Base-by-base conservation (phyloP, 1,140 invertebrate species). In the Rhagoletis zephyria region DNA sequence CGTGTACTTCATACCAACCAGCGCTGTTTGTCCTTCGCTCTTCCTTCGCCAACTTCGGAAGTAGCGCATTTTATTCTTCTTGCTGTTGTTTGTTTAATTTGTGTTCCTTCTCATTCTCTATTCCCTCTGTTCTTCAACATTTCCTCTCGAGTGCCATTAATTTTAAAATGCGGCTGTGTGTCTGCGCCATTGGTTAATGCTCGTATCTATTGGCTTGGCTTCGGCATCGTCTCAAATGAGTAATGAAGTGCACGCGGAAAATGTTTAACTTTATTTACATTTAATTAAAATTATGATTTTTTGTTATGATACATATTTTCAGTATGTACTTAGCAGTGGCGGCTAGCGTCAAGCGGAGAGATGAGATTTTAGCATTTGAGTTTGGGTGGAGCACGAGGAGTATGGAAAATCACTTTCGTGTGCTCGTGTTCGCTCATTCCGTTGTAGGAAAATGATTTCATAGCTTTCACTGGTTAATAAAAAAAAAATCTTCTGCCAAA, bases 221-320 rank as follows among this genome's bases (percentile, higher is more conserved):
- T 56, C 4, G 70, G 16, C 16, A 45, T 40, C 10, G 6, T 56
- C 48, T 74, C 6, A 2, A 10, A 64, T 16, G 3, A 74, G 42
- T 74, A 74, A 74, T 74, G 40, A 74, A 74, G 67, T 74, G 67
- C 7, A 56, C 16, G 45, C 74, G 74, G 48, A 42, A 81, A 51
- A 56, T 81, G 16, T 81, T 81, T 56, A 48, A 14, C n/a, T 56
- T 56, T 81, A 81, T 81, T 81, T 81, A 81, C 74, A 81, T 81
- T 81, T 81, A 81, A 81, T 81, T 81, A 81, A 81, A 81, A 81
- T 81, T 56, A 81, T 81, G 67, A 48, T 45, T 81, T 56, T 81
- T 81, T 30, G 30, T 30, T 30, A 30, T 30, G 30, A 30, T 30
- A 56, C 42, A 74, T 74, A 74, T 74, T 74, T 74, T 74, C 40